Base-by-base conservation (phyloP, 2,113 vertebrate species). In the Cheirogaleus medius region DNA sequence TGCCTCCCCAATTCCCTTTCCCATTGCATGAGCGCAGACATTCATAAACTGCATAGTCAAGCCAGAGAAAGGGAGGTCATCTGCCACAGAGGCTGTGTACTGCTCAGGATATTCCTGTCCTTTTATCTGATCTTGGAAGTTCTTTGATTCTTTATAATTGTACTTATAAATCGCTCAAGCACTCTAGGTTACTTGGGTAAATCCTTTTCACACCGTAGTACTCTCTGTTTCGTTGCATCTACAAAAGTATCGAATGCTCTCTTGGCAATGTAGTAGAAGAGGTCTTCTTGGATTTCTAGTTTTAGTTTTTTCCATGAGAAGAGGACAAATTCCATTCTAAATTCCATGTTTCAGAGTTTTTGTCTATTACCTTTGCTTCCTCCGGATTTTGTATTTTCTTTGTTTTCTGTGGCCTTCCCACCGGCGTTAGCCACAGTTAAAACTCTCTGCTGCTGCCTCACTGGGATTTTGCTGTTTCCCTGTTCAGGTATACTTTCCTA, bases 401-500 rank as follows among this genome's bases (percentile, higher is more conserved):
- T 80, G 69, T 94, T 49, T 93, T 80, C 60, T 39, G 58, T 32
- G 47, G 54, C 18, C 60, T 63, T 13, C 39, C 85, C 8, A 4
- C 17, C 11, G 32, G 60, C 12, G 25, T 78, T 71, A 88, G 29
- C 20, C 85, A 66, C 71, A 42, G 54, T 68, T 87, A 68, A 85
- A 89, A 85, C 6, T 69, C 93, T 85, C 64, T 52, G 4, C 21
- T 66, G 44, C 64, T 94, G 58, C 60, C 52, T 97, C n/a, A 25
- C 60, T 90, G 94, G 76, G 87, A 80, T 71, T 90, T 95, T 42
- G 84, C 87, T 96, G 68, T 78, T 64, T 42, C 56, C 9, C 56
- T 44, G 80, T 92, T 80, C 71, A 95, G 74, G 77, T 90, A 87
- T 23, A 89, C 63, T 93, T 96, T 97, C 68, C 92, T 88, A 25